phyloP scores from a whole-genome alignment of 2,797 vertebrate species.

The Diglossa cyanea region DNA sequence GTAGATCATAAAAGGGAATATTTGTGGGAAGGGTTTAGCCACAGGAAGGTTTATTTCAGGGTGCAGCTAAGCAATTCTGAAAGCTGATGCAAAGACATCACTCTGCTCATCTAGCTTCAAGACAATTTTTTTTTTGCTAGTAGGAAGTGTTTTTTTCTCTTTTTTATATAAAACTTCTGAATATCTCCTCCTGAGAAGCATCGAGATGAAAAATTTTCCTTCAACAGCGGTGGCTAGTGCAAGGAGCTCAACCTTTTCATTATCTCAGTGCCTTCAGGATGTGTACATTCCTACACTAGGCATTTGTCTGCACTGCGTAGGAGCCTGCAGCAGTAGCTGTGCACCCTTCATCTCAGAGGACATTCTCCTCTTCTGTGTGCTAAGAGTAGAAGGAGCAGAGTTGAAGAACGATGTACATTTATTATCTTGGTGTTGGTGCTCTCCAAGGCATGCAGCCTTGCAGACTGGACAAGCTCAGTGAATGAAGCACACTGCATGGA shows the following conservation, averaged over 20 bases:
- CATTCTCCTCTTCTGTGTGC: not conserved
- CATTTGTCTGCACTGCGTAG: not conserved
- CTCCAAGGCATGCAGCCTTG: not conserved
- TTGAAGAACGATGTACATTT: not conserved
- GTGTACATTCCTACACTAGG: not conserved
- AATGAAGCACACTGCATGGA: not conserved
- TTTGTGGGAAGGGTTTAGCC: not conserved
- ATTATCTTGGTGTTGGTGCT: not conserved
- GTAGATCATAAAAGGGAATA: not conserved
- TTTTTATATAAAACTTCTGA: not conserved
- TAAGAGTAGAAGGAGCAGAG: not conserved
- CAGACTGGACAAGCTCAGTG: not conserved
- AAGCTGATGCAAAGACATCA: not conserved
- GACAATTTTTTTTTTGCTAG: not conserved
- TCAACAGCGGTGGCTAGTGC: not conserved
- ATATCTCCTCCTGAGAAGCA: not conserved
- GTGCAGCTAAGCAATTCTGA: not conserved
- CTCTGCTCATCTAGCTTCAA: not conserved
- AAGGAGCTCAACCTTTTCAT: slow-evolving; percentile 3
- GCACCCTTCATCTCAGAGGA: not conserved
- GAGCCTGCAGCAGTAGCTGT: not conserved
- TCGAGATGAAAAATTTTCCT: not conserved
- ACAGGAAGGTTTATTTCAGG: not conserved
- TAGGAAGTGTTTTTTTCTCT: not conserved
- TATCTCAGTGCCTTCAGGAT: not conserved